Conservation (phyloP, 2,888 invertebrate species). For the Acanthacorydalis orientalis region DNA sequence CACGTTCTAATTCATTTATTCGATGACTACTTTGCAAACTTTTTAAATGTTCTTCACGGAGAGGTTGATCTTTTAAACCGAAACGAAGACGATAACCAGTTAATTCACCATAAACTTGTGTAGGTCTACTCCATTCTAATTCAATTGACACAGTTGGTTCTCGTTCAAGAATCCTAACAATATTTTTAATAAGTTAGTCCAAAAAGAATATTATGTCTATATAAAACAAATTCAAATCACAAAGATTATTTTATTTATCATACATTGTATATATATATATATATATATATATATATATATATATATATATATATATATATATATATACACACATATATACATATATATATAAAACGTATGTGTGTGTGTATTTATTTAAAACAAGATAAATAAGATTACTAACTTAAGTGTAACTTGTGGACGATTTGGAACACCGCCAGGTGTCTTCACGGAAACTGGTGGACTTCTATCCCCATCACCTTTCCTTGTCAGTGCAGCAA, state of each 20-base stretch:
- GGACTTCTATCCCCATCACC: slow-evolving; percentile 91
- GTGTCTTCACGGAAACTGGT: slow-evolving; percentile 74
- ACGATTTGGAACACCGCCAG: slow-evolving; percentile 80
- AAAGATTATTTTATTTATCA: not conserved
- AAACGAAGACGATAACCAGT: slow-evolving; percentile 74
- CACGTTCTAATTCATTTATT: slow-evolving; percentile 70
- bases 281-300: no score
- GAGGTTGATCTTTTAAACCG: slow-evolving; percentile 66
- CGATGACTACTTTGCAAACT: slow-evolving; percentile 42
- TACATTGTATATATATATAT: no score
- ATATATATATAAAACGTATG: no score
- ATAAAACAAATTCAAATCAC: not conserved
- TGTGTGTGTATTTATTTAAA: no score
- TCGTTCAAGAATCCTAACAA: slow-evolving; percentile 56
- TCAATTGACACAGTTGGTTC: slow-evolving; percentile 80
- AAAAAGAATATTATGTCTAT: not conserved
- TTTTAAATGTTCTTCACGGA: slow-evolving; percentile 55
- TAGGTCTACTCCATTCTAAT: slow-evolving; percentile 83
- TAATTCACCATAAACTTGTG: slow-evolving; percentile 76
- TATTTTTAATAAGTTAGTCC: not conserved
- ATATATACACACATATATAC: no score
- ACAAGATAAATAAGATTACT: slow-evolving; percentile 18
- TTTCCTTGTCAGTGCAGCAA: slow-evolving; percentile 88
- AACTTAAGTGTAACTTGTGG: slow-evolving; percentile 69
- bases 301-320: no score